Evolutionary conservation across 2,888 invertebrate species (phyloP).

Genomic region (Hypena proboscidalis): DNA sequence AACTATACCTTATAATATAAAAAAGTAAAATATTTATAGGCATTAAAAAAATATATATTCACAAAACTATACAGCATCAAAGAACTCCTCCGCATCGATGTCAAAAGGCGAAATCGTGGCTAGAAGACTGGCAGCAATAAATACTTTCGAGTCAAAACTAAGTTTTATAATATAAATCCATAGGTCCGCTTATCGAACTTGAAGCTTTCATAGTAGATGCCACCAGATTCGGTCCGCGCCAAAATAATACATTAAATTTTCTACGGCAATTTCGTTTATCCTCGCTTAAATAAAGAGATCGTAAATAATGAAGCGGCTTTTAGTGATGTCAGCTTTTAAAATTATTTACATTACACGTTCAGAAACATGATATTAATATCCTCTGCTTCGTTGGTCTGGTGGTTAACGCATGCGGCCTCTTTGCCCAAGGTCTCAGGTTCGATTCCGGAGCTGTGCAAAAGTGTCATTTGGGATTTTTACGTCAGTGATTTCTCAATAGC

Average conservation of each 20-base stretch:
- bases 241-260: constrained; percentile 27
- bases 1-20: no score
- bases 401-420: no score
- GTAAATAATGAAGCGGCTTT: constrained; percentile 48
- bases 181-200: not conserved
- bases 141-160: not conserved
- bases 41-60: no score
- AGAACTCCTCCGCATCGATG: no score
- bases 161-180: not conserved
- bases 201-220: constrained; percentile 5
- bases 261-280: constrained; percentile 17
- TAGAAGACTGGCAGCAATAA: no score
- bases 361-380: constrained; percentile 16
- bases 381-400: no score
- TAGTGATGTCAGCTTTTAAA: constrained; percentile 47
- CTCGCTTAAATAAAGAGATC: constrained; percentile 40
- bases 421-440: not conserved
- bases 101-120: no score
- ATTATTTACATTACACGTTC: constrained; percentile 45
- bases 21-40: no score
- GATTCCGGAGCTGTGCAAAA: no score
- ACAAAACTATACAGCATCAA: no score
- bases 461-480: no score
- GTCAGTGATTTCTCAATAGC: no score
- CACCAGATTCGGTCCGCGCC: constrained; percentile 4